Base-by-base conservation (phyloP, 2,888 invertebrate species). In the Pachycephus smyrnensis region DNA sequence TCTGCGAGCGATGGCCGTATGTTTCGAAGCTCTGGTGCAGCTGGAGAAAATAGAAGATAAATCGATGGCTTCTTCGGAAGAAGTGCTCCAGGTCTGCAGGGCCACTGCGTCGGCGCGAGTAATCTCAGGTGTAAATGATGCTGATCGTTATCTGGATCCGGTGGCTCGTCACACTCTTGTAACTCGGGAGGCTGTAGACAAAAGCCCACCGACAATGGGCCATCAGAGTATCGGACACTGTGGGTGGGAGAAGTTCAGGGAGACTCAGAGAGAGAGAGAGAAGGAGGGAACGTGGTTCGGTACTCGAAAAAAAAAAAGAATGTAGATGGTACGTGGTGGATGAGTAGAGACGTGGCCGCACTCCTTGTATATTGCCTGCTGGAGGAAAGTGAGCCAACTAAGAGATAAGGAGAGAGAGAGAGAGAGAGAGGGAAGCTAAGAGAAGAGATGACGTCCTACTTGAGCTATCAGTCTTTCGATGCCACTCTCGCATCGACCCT, bases 131-230 rank as follows among this genome's bases (percentile, higher is more conserved):
- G 73, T 73, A 35, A 73, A 73, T 32, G 73, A 35, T 69, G 73
- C 80, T 80, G 84, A 84, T 84, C 81, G 80, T 77, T 80, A 84
- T 81, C 80, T 82, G 84, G 75, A 84, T 81, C 82, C 82, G 80
- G 79, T 76, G 73, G 79, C 84, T 84, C 84, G 81, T 84, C 84
- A 81, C 82, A 80, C 82, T 35, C 73, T 73, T 30, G 33, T 73
- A 36, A 32, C 23, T 82, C 71, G 81, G 79, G 77, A 84, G 80
- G 55, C 79, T 82, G 75, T 69, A 82, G 82, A 87, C 85, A 87
- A 87, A 86, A 84, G 84, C 69, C 76, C 40, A 80, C 76, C 84
- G 86, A 88, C 88, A 89, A 89, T 87, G 80, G 84, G 82, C 87
- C 84, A 87, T 87, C 86, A 85, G 85, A 77, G 81, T 85, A 86